A percentile compares a stretch with the other conserved stretches of the same genome.
phyloP scores from a whole-genome alignment of 2,888 invertebrate species.

The Drosophila limbata region DNA sequence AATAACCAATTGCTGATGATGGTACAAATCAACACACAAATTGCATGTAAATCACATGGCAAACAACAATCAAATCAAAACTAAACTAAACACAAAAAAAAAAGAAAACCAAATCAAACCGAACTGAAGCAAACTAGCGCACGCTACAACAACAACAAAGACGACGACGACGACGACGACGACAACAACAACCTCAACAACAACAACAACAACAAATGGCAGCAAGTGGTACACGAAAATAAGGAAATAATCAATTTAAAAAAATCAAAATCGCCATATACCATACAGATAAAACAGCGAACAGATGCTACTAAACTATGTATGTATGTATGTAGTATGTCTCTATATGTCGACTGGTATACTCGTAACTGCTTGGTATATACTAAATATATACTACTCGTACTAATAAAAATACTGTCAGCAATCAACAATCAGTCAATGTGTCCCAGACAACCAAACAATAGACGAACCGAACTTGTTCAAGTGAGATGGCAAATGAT shows the following conservation, averaged over 20 bases:
- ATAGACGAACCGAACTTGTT: constrained; percentile 29
- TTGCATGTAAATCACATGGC: constrained; percentile 64
- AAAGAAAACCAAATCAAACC: constrained; percentile 22
- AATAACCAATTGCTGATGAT: constrained; percentile 63
- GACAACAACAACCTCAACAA: constrained; percentile 17
- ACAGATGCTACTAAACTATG: constrained; percentile 14
- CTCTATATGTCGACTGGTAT: constrained; percentile 8
- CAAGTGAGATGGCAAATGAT: constrained; percentile 30
- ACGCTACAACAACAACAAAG: constrained; percentile 34
- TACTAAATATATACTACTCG: constrained; percentile 14
- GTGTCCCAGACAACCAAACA: constrained; percentile 52
- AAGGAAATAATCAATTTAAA: constrained; percentile 86
- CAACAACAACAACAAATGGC: constrained; percentile 21
- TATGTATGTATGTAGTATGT: too few relatives aligned
- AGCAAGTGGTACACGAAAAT: constrained; percentile 78
- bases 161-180: constrained; percentile 34
- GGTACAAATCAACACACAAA: constrained; percentile 52
- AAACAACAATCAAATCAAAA: constrained; percentile 52
- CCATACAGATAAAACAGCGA: constrained; percentile 36
- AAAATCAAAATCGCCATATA: constrained; percentile 85
- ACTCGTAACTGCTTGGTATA: constrained; percentile 4
- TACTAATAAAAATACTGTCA: constrained; percentile 42
- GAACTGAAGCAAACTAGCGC: constrained; percentile 48
- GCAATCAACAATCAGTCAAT: constrained; percentile 73
- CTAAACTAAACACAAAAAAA: constrained; percentile 40